Evolutionary conservation across 2,113 vertebrate species (phyloP), one percentile per base, ranked within the genome.

Genomic region (Petromus typicus): DNA sequence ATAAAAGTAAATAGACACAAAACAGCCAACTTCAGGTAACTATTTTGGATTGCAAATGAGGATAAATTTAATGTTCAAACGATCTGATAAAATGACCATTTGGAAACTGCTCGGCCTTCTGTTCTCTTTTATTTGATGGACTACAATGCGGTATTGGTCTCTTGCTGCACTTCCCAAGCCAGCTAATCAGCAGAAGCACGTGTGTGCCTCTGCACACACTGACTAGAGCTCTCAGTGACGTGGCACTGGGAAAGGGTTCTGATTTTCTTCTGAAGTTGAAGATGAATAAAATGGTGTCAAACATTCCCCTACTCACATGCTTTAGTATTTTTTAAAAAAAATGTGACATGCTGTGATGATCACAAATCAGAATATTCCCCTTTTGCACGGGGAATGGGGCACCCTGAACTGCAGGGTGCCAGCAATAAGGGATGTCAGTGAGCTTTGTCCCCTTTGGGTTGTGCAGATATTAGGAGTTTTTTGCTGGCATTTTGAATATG

Each of bases 181-280:
- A 97, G 97, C 96, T 96, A 97, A 98, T 97, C 97, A 98, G 97
- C 97, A 94, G 95, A 81, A 64, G 82, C 59, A n/a, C n/a, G 59
- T 80, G 95, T 96, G 64, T 97, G 93, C 96, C 96, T 93, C 97
- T 96, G 98, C 95, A 97, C 97, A 98, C 97, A 97, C 92, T 97
- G 96, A 97, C 96, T 97, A 98, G 96, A 98, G 97, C 97, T 98
- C 97, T 98, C 97, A 59, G 98, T 95, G 84, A 94, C 98, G 98
- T 99, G 99, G 99, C 99, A 99, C 99, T 99, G 99, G 99, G 99
- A 99, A 98, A 98, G 99, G 99, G 99, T 99, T 99, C 95, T 99
- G 99, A 99, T 99, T 99, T 99, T 99, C 99, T 99, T 99, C 99
- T 99, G 98, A 99, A 99, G 98, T 99, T 98, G 98, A 99, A 99